A percentile compares a stretch with the other conserved stretches of the same genome.
These are phyloP conservation scores for Pitta sordida DNA, from an alignment of 2,113 vertebrate genomes.

Conservation along the genomic window DNA sequence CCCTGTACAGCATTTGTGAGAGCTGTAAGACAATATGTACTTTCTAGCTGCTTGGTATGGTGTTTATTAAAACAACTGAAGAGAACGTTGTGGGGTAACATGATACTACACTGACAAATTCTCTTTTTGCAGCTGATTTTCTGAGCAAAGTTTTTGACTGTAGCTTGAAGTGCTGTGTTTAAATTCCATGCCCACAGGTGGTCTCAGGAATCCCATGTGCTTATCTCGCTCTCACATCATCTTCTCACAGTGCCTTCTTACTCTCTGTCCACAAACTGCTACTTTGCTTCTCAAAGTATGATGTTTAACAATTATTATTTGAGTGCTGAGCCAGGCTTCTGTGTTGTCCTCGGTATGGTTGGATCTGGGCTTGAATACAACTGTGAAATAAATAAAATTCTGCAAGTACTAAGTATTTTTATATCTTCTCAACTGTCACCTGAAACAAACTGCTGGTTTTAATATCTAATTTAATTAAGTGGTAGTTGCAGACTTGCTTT, in stretches of 20 bases:
- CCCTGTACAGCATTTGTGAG: not conserved
- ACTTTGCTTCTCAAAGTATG: not conserved
- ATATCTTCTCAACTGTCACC: not conserved
- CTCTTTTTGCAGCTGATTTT: not conserved
- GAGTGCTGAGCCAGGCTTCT: not conserved
- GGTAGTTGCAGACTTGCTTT: not conserved
- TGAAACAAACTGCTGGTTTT: not conserved
- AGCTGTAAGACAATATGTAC: not conserved
- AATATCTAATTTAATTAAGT: not conserved
- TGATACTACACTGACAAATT: not conserved
- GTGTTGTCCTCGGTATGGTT: not conserved
- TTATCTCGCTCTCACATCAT: not conserved
- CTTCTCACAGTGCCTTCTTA: not conserved
- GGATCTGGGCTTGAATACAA: not conserved
- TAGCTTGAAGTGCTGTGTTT: not conserved
- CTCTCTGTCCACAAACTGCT: not conserved
- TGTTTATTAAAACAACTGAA: not conserved
- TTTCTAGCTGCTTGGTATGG: not conserved
- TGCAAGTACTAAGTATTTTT: not conserved
- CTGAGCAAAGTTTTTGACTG: not conserved
- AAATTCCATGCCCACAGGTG: not conserved
- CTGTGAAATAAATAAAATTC: not conserved
- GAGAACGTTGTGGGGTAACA: not conserved
- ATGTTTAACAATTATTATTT: not conserved
- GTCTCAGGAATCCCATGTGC: not conserved